phyloP scores from a whole-genome alignment of 2,888 invertebrate genomes.

The Scaptomyza flava region DNA sequence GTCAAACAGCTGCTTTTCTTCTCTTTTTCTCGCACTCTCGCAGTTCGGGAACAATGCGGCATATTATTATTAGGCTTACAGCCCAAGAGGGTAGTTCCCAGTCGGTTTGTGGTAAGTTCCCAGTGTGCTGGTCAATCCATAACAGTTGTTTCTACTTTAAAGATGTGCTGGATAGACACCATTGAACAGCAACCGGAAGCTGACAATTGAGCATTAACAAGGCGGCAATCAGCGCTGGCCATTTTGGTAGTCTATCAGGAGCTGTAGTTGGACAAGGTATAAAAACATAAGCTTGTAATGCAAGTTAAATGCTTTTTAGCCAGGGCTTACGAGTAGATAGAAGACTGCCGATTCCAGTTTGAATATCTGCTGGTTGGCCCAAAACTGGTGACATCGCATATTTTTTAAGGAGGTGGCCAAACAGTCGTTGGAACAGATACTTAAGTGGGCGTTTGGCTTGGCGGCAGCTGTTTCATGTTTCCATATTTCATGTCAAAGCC shows the following conservation, averaged over 20 bases:
- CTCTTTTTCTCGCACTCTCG: no score
- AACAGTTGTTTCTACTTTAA: constrained; percentile 37
- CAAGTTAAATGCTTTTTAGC: constrained; percentile 29
- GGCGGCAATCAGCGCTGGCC: constrained; percentile 53
- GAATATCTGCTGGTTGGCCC: constrained; percentile 45
- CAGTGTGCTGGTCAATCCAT: constrained; percentile 9
- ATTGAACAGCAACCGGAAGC: constrained; percentile 50
- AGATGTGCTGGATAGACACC: constrained; percentile 23
- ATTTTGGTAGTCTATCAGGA: constrained; percentile 11
- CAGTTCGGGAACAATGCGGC: constrained; percentile 66
- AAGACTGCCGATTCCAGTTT: background rate
- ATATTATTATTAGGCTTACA: constrained; percentile 66
- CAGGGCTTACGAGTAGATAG: background rate
- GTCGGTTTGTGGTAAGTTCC: constrained; percentile 50
- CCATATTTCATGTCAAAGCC: constrained; percentile 46
- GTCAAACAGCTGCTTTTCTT: constrained; percentile 39
- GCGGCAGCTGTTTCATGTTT: constrained; percentile 47
- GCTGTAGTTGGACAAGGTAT: constrained; percentile 1
- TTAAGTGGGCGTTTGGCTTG: constrained; percentile 3
- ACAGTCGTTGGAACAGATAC: constrained; percentile 24
- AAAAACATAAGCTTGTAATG: constrained; percentile 12
- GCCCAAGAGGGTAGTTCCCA: constrained; percentile 34
- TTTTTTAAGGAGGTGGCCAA: constrained; percentile 14
- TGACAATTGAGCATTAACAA: constrained; percentile 34
- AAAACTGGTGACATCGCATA: constrained; percentile 60